phyloP scores from a whole-genome alignment of 2,113 vertebrate species.

The Pollimyrus isidori region DNA sequence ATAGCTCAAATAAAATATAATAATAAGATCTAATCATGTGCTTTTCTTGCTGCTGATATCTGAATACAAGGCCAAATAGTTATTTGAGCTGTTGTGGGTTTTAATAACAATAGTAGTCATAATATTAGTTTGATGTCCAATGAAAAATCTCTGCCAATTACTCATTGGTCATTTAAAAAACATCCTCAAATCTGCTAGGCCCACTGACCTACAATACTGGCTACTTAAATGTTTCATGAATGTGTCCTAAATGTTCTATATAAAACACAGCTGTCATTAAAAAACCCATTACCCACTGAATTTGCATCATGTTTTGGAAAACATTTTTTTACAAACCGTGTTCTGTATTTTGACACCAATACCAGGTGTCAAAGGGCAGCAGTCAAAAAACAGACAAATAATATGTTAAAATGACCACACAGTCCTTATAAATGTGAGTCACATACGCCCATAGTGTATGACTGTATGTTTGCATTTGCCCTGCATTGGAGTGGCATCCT shows the following conservation, averaged over 20 bases:
- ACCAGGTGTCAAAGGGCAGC: not conserved
- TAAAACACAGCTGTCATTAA: not conserved
- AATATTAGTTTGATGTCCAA: not conserved
- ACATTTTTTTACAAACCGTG: not conserved
- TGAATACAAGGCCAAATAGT: not conserved
- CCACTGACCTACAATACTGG: not conserved
- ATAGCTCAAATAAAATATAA: not conserved
- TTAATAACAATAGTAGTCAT: not conserved
- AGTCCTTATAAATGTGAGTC: not conserved
- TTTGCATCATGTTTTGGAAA: not conserved
- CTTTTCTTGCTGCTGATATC: not conserved
- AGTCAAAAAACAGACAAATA: not conserved
- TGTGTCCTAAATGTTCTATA: not conserved
- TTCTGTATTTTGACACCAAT: not conserved
- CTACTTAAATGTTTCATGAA: not conserved
- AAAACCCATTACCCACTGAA: not conserved
- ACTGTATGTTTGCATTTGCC: not conserved
- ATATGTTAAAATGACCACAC: not conserved
- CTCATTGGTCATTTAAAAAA: not conserved
- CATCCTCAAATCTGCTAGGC: not conserved
- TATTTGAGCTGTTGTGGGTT: not conserved
- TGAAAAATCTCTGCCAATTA: not conserved
- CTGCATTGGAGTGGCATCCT: not conserved
- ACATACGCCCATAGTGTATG: not conserved
- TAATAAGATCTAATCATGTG: not conserved